Conservation (phyloP, 2,113 vertebrate species). For the Tringa solitaria region DNA sequence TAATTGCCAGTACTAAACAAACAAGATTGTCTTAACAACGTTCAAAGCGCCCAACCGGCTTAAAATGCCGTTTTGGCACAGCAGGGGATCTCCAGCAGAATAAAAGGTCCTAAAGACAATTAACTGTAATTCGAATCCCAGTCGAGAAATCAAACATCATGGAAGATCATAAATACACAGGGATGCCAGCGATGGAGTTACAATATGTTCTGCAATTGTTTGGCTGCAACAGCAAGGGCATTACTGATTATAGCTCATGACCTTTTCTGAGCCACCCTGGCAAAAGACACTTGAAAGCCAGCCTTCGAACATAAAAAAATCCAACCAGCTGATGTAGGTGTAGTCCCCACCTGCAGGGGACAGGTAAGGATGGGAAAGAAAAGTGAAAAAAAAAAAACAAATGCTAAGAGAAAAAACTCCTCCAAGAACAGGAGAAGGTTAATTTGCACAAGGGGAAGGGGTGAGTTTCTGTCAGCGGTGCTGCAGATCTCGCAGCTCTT, state of each 20-base stretch:
- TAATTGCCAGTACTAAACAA: not conserved
- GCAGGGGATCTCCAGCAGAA: not conserved
- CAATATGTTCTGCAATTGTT: not conserved
- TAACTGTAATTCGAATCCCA: not conserved
- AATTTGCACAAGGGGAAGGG: not conserved
- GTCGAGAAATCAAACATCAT: not conserved
- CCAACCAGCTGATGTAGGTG: accelerated
- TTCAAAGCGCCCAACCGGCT: accelerated
- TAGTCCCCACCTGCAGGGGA: accelerated
- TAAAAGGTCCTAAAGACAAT: not conserved
- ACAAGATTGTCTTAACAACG: accelerated
- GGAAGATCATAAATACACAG: accelerated
- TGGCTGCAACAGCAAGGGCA: not conserved
- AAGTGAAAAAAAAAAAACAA: too few species aligned
- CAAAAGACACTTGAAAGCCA: accelerated
- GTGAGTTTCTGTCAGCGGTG: not conserved
- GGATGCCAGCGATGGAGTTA: not conserved
- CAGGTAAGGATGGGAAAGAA: not conserved
- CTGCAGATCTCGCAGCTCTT: not conserved
- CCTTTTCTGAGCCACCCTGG: not conserved
- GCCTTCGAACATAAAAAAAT: not conserved
- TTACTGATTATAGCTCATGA: not conserved
- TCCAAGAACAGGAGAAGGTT: not conserved
- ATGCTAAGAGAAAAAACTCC: accelerated
- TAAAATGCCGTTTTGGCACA: not conserved